phyloP scores from a whole-genome alignment of 2,888 invertebrate species.

The Imbricaverruca yamaguchii region DNA sequence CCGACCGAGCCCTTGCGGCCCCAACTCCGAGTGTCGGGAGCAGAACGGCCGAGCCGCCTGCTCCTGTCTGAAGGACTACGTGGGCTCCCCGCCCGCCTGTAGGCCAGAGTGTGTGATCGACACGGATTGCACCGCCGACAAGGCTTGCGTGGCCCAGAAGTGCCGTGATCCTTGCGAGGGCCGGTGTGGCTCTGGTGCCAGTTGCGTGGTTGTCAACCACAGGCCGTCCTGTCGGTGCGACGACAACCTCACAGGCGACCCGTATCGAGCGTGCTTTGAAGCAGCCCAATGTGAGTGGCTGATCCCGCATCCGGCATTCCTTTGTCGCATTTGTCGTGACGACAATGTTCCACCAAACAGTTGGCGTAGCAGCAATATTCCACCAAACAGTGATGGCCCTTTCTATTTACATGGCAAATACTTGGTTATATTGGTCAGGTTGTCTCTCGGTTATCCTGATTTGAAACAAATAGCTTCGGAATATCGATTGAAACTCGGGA shows the following conservation, averaged over 20 bases:
- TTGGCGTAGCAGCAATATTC: too few species aligned
- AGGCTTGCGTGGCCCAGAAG: conserved; percentile 60
- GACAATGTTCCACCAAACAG: too few species aligned
- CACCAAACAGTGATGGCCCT: too few species aligned
- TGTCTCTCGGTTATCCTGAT: too few species aligned
- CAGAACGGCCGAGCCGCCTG: conserved; percentile 51
- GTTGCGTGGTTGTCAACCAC: conserved; percentile 67
- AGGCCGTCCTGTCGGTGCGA: conserved; percentile 60
- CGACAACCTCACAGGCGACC: conserved; percentile 66
- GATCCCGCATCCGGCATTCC: too few species aligned
- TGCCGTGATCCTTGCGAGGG: conserved; percentile 54
- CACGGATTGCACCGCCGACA: conserved; percentile 60
- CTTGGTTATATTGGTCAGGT: too few species aligned
- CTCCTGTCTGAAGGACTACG: conserved; percentile 59
- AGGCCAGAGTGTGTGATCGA: conserved; percentile 66
- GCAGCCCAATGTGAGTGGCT: neutral
- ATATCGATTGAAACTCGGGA: too few species aligned
- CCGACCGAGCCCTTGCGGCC: conserved; percentile 61
- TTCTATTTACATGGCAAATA: too few species aligned
- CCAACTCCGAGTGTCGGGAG: conserved; percentile 59
- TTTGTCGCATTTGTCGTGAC: too few species aligned
- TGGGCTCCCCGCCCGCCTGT: conserved; percentile 59
- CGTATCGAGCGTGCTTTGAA: conserved; percentile 38
- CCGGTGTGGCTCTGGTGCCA: conserved; percentile 53
- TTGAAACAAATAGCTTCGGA: too few species aligned